Evolutionary conservation across 1,140 invertebrate species (phyloP), one percentile per base, ranked within the genome.

Genomic region (Lordiphosa clarofinis): DNA sequence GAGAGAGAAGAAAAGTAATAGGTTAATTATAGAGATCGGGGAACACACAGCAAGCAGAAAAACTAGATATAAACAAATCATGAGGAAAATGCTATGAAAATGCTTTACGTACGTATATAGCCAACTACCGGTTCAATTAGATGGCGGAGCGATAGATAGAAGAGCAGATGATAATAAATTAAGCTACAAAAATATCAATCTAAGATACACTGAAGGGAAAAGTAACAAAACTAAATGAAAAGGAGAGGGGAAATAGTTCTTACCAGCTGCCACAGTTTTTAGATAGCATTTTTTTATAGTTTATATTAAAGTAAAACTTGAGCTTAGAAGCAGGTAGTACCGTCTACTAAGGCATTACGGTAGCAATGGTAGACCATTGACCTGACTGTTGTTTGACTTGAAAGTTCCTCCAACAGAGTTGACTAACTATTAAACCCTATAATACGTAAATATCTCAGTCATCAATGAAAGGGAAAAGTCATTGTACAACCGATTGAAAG

Each of bases 331-430:
- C 87, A 88, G 87, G 87, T 88, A 88, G 87, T 88, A 88, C 87
- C 87, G 87, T 87, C 82, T 88, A 87, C 84, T 88, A 88, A 73
- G 62, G 43, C 39, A 58, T 86, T 86, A 88, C 87, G 87, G 84
- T 88, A 88, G 87, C 87, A 86, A 84, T 87, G 74, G 70, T 44
- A 49, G 4, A 9, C 73, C 86, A 88, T 62, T 70, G 87, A 88
- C 87, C 87, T 88, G 87, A 88, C 87, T 88, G 11, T 15, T 42
- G 13, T 36, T 10, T 7, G 31, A 42, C 28, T 19, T 44, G 9
- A 49, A 37, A 8, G 4, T 5, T 6, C 6, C 21, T 24, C 6
- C 4, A 19, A 19, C 19, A 19, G 19, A 15, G 4, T 28, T 7
- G 24, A 19, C 19, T 4, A 19, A 19, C 2, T 19, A 19, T 19